phyloP scores from a whole-genome alignment of 2,797 vertebrate species.

The Lutjanus argentimaculatus region DNA sequence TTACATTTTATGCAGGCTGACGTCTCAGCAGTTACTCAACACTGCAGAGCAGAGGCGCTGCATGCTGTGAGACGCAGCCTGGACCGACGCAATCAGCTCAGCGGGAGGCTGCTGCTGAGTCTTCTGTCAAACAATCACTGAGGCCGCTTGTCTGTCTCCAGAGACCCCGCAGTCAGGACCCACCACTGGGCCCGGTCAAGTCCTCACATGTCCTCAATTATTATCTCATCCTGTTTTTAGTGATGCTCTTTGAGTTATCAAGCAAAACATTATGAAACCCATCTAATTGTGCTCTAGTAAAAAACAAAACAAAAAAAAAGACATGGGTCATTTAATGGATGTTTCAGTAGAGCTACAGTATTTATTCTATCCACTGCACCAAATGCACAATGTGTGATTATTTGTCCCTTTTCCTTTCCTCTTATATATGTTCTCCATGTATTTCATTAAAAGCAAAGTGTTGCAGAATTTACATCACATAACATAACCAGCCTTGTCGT shows the following conservation, averaged over 20 bases:
- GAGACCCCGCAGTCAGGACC: slow-evolving; percentile 58
- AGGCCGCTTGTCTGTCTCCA: slow-evolving; percentile 58
- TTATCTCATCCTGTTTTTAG: slow-evolving; percentile 46
- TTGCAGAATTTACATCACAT: slow-evolving; percentile 76
- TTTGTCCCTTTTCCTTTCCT: slow-evolving; percentile 54
- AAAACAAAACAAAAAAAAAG: slow-evolving; percentile 42
- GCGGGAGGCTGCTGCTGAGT: slow-evolving; percentile 46
- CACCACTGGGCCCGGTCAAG: slow-evolving; percentile 75
- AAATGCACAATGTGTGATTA: slow-evolving; percentile 81
- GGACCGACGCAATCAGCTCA: slow-evolving; percentile 57
- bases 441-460: slow-evolving; percentile 77
- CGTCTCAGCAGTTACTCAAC: slow-evolving; percentile 61
- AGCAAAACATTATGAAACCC: slow-evolving; percentile 47
- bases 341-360: slow-evolving; percentile 79
- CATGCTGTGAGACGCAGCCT: slow-evolving; percentile 67
- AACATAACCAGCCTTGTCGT: slow-evolving; percentile 63
- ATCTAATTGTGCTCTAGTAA: slow-evolving; percentile 14
- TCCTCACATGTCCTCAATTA: slow-evolving; percentile 75
- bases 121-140: slow-evolving; percentile 57
- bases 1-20: slow-evolving; percentile 50
- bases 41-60: slow-evolving; percentile 48
- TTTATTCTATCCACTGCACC: slow-evolving; percentile 85
- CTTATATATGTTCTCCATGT: slow-evolving; percentile 67
- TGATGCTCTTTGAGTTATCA: slow-evolving; percentile 31
- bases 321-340: slow-evolving; percentile 70